Evolutionary conservation across 2,888 invertebrate species (phyloP).

Genomic region (Melanostoma mellinum): DNA sequence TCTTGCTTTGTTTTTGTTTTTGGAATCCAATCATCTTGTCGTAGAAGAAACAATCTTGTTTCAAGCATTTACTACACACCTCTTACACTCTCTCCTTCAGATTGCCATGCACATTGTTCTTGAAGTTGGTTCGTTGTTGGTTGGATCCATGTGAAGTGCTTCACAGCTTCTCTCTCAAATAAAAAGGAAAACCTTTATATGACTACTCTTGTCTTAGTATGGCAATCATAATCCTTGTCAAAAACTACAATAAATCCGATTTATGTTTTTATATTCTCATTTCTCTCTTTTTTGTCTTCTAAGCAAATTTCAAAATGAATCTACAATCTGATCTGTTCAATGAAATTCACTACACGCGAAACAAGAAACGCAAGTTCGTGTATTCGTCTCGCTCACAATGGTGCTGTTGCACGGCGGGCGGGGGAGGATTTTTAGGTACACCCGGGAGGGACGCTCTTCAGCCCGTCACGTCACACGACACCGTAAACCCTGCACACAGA

Average conservation of each 20-base stretch:
- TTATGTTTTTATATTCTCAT: background rate
- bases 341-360: conserved; percentile 51
- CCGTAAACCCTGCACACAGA: conserved; percentile 85
- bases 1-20: conserved; percentile 66
- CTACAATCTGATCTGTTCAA: conserved; percentile 69
- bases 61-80: conserved; percentile 62
- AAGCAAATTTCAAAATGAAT: conserved; percentile 36
- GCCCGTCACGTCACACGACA: conserved; percentile 75
- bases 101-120: conserved; percentile 45
- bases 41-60: conserved; percentile 11
- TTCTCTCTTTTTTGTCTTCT: background rate
- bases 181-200: conserved; percentile 3
- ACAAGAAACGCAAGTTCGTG: background rate
- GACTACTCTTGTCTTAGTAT: conserved; percentile 12
- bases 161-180: conserved; percentile 21
- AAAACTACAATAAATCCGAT: conserved; percentile 60
- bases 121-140: conserved; percentile 2
- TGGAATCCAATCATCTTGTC: conserved; percentile 35
- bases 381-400: conserved; percentile 54
- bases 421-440: conserved; percentile 53
- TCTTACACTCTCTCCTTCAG: conserved; percentile 50
- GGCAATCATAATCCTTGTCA: conserved; percentile 56
- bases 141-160: background rate
- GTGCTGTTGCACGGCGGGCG: conserved; percentile 47
- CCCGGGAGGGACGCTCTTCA: conserved; percentile 58